Percentiles rank a stretch among this genome's conserved stretches.
Conservation (phyloP, 2,797 vertebrate genomes). For the Cirrhinus mrigala region DNA sequence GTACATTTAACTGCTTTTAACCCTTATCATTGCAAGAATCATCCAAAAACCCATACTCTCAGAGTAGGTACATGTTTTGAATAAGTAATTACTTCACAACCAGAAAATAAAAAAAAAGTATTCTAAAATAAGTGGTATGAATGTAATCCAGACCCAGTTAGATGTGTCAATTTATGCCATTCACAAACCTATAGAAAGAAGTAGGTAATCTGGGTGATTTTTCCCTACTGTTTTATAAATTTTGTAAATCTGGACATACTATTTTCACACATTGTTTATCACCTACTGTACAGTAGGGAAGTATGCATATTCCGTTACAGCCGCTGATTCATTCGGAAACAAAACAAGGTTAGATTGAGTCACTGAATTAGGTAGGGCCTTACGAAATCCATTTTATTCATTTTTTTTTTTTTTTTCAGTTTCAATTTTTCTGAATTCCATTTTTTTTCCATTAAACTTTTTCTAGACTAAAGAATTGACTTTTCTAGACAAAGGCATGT, state of each 20-base stretch:
- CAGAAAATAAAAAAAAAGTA: background rate
- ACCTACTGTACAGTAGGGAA: background rate
- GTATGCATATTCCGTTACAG: background rate
- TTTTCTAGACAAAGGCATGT: no score
- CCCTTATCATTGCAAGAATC: background rate
- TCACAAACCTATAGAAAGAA: background rate
- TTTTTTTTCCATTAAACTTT: no score
- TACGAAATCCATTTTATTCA: no score
- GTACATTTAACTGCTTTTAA: background rate
- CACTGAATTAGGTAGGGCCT: no score
- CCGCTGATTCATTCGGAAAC: background rate
- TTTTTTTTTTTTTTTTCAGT: no score
- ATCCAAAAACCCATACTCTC: background rate
- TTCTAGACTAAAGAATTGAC: no score
- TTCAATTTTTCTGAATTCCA: no score
- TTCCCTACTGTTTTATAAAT: background rate
- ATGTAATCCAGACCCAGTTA: background rate
- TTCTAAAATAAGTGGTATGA: background rate
- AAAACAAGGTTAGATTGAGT: background rate
- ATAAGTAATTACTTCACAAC: background rate
- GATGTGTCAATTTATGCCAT: background rate
- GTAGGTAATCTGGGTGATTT: background rate
- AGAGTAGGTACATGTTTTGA: background rate
- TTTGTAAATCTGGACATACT: background rate
- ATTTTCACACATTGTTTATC: background rate